A percentile compares a stretch with the other conserved stretches of the same genome.
These are phyloP conservation scores for Salminus brasiliensis DNA, from an alignment of 2,113 vertebrate genomes.

Conservation along the genomic window DNA sequence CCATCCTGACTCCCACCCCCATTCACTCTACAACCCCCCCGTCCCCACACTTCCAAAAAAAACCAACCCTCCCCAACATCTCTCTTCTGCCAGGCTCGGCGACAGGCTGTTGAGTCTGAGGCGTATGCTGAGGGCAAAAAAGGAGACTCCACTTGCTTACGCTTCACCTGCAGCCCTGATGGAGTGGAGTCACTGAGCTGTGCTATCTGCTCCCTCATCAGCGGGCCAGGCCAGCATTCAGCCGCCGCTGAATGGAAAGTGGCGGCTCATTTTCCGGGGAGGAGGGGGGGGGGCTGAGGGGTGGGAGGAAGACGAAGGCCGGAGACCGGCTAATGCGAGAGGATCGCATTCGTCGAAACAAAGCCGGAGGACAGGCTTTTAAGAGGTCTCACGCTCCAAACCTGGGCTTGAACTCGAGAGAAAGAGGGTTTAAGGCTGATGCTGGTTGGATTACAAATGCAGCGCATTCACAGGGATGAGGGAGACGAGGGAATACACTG, in stretches of 20 bases:
- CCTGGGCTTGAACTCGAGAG: constrained; percentile 32
- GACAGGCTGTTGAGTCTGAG: constrained; percentile 54
- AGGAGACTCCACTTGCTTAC: constrained; percentile 43
- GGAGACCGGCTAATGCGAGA: constrained; percentile 43
- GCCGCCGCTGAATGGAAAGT: constrained; percentile 45
- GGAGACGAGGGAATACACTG: constrained; percentile 4
- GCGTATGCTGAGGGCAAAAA: constrained; percentile 29
- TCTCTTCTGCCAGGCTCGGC: constrained; percentile 26
- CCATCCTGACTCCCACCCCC: constrained; percentile 1
- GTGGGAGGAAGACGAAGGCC: too few species aligned
- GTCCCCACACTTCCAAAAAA: background rate
- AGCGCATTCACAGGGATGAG: background rate
- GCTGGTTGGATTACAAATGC: constrained; percentile 23
- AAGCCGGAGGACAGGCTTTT: constrained; percentile 33
- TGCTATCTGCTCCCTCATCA: constrained; percentile 53
- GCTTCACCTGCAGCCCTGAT: constrained; percentile 55
- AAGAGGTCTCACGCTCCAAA: constrained; percentile 38
- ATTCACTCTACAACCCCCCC: background rate
- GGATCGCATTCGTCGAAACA: constrained; percentile 42
- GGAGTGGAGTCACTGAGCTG: constrained; percentile 56
- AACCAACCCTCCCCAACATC: background rate
- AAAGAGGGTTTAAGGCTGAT: constrained; percentile 14
- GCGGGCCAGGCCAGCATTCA: constrained; percentile 47
- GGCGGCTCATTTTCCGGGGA: constrained; percentile 1
- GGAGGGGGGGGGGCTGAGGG: background rate